A percentile compares a stretch with the other conserved stretches of the same genome.
phyloP scores from a whole-genome alignment of 92 coral and sea anemone genomes.

The Epizoanthus fatuus region DNA sequence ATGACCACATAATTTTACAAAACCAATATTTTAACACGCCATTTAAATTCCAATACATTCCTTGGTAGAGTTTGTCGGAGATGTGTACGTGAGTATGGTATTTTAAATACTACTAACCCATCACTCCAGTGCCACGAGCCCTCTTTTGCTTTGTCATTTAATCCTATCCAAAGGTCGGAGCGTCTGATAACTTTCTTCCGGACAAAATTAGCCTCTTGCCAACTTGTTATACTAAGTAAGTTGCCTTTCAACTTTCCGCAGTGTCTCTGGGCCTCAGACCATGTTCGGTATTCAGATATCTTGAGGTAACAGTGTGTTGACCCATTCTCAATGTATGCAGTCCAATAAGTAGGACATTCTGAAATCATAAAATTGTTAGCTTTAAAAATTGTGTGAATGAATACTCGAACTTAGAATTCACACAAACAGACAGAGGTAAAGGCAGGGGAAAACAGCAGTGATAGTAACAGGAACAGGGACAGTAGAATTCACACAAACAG shows the following conservation, averaged over 20 bases:
- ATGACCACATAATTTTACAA: neutral
- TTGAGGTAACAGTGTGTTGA: constrained; percentile 29
- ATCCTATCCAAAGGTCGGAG: constrained; percentile 29
- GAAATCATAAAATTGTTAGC: neutral
- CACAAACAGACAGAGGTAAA: no score
- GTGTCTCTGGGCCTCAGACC: constrained; percentile 19
- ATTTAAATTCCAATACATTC: no score
- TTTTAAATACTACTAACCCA: neutral
- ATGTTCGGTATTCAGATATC: constrained; percentile 23
- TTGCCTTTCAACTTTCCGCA: constrained; percentile 25
- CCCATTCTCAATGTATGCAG: neutral
- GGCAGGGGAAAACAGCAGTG: no score
- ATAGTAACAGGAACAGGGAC: no score
- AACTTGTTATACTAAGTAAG: constrained; percentile 1
- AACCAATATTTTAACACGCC: no score
- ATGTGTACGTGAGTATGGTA: neutral
- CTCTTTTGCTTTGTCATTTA: constrained; percentile 26
- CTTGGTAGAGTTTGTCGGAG: no score
- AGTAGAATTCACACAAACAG: no score
- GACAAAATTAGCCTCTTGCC: constrained; percentile 29
- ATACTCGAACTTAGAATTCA: no score
- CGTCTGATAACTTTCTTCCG: constrained; percentile 13
- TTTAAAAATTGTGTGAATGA: no score
- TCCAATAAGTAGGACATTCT: constrained; percentile 39
- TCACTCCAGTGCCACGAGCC: constrained; percentile 33